Conservation (phyloP, 2,888 invertebrate species). For the Chymomyza caudatula region DNA sequence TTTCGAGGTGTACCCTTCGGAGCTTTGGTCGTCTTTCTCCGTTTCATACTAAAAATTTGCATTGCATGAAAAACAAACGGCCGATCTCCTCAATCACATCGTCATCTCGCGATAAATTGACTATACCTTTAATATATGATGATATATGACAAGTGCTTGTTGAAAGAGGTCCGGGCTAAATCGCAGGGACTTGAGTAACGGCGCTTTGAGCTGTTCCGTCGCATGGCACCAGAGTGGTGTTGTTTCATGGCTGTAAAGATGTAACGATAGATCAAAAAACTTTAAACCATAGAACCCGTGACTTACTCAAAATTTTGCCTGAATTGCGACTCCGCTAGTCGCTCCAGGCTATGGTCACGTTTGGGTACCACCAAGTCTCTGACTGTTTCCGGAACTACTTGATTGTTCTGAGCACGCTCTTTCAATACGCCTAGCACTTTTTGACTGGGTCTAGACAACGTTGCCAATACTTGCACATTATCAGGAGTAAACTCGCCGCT, state of each 20-base stretch:
- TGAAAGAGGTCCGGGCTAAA: constrained; percentile 85
- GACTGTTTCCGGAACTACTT: constrained; percentile 75
- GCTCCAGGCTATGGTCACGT: constrained; percentile 89
- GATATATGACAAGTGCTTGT: constrained; percentile 86
- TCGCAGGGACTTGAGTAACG: constrained; percentile 86
- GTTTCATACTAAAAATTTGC: too few relatives aligned
- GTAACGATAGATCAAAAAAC: too few relatives aligned
- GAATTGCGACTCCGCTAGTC: constrained; percentile 91
- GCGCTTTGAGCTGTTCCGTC: constrained; percentile 89
- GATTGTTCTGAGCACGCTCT: constrained; percentile 76
- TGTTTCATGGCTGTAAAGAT: constrained; percentile 72
- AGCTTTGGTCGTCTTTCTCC: too few relatives aligned
- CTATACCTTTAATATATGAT: constrained; percentile 86
- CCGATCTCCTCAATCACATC: too few relatives aligned
- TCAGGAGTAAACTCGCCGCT: constrained; percentile 92
- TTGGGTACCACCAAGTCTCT: constrained; percentile 80
- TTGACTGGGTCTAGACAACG: constrained; percentile 85
- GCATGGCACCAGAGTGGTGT: constrained; percentile 89
- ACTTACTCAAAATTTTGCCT: constrained; percentile 75
- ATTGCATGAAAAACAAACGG: too few relatives aligned
- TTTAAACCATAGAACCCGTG: too few relatives aligned
- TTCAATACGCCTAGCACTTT: constrained; percentile 84
- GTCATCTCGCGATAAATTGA: too few relatives aligned
- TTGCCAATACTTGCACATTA: constrained; percentile 91
- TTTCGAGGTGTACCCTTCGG: too few relatives aligned